Base-by-base conservation (phyloP, 1,140 invertebrate species). In the Plutomurus gul region DNA sequence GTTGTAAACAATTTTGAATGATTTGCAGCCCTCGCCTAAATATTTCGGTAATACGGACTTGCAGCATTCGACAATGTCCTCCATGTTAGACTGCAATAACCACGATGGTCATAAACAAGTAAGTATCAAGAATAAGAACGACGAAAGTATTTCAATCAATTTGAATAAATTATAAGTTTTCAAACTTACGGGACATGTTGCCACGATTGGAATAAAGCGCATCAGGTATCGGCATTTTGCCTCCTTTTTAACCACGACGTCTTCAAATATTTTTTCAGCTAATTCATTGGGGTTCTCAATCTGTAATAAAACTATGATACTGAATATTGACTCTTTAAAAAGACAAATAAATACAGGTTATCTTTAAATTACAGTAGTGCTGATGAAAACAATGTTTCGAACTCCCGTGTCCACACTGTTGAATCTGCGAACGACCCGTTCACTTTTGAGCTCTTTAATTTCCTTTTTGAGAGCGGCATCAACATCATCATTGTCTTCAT, bases 301-400 rank as follows among this genome's bases (percentile, higher is more conserved):
- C 30, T 65, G 7, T n/a, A 18, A 56, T 27, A 30, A 43, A 4
- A 47, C 0, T 13, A 27, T 20, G 25, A 30, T 40, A 3, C 5
- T 78, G n/a, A n/a, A n/a, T n/a, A n/a, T n/a, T n/a, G n/a, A n/a
- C n/a, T n/a, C 5, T 51, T 8, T 22, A 2, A 13, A 51, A 39
- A 27, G 11, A 73, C 33, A 46, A 36, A 78, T 49, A 82, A 77
- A 40, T 72, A 40, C 16, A 18, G 11, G 10, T 43, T 43, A 3
- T 13, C 2, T 8, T n/a, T 60, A 25, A 73, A 72, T 77, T 84
- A 88, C 84, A 22, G 90, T 92, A 6, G 92, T 92, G 84, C 90
- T 90, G 76, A 97, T 95, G 85, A 97, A 97, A 74, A 96, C 86
- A 81, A 92, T 90, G 86, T 95, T 95, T 65, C 91, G 93, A 0